Conservation (phyloP, 2,797 vertebrate species). For the Helicolenus hilgendorfi region DNA sequence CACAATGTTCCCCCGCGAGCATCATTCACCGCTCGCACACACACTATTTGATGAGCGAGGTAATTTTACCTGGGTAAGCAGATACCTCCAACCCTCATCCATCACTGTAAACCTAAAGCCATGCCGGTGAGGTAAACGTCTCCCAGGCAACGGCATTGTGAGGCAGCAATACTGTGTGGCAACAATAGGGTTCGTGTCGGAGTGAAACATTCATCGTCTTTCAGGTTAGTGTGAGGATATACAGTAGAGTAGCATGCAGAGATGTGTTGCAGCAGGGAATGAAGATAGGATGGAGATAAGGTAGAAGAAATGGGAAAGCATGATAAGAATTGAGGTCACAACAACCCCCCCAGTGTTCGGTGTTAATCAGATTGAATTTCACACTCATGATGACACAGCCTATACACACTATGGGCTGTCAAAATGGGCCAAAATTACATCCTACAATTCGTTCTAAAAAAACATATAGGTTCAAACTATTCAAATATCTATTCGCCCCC, state of each 20-base stretch:
- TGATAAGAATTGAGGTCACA: background rate
- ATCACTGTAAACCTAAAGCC: conserved; percentile 49
- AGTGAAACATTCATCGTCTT: background rate
- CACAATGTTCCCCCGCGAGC: conserved; percentile 34
- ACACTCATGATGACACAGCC: background rate
- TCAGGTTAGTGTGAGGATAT: background rate
- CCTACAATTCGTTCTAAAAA: background rate
- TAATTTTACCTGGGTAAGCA: conserved; percentile 83
- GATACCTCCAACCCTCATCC: conserved; percentile 71
- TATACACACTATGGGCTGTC: background rate
- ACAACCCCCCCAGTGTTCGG: background rate
- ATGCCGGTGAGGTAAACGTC: conserved; percentile 57
- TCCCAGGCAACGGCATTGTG: conserved; percentile 60
- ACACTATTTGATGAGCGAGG: conserved; percentile 53
- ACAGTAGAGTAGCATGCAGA: background rate
- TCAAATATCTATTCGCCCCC: background rate
- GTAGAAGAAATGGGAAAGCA: background rate
- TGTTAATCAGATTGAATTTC: background rate
- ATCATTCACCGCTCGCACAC: conserved; percentile 41
- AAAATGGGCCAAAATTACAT: background rate
- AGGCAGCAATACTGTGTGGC: conserved; percentile 30
- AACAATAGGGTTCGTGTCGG: conserved; percentile 29
- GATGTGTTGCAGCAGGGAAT: background rate
- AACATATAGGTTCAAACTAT: background rate
- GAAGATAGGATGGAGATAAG: background rate